Conservation (phyloP, 1,140 invertebrate species). For the Rhagoletis pomonella region DNA sequence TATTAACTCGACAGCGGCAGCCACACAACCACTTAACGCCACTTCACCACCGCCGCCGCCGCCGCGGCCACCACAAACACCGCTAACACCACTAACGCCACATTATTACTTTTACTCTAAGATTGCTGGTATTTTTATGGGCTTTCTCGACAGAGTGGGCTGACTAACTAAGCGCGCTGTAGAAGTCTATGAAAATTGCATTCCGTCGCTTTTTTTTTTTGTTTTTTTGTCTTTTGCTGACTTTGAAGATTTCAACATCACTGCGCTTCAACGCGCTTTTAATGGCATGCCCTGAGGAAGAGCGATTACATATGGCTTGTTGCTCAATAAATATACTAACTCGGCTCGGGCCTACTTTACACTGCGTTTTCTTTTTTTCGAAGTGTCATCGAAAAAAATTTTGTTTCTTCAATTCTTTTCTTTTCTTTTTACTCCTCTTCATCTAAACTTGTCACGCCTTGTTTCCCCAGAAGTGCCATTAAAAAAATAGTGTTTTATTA, state of each 20-base stretch:
- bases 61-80: not conserved
- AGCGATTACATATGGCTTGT: too few species aligned
- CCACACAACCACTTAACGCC: not conserved
- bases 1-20: too few species aligned
- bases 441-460: conserved; percentile 19
- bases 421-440: not conserved
- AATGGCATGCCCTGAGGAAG: too few species aligned
- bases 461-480: conserved; percentile 38
- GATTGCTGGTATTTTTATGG: conserved; percentile 19
- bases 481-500: conserved; percentile 33
- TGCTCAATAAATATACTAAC: too few species aligned
- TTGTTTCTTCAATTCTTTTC: not conserved
- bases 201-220: not conserved
- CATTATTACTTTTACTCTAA: not conserved
- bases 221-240: not conserved
- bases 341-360: not conserved
- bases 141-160: not conserved
- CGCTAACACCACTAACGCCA: not conserved
- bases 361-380: not conserved
- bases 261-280: not conserved
- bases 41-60: not conserved
- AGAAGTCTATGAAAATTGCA: conserved; percentile 13
- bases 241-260: conserved; percentile 10
- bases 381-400: not conserved
- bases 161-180: not conserved